Evolutionary conservation across 2,113 vertebrate genomes (phyloP).

Genomic region (Erpornis zantholeuca): DNA sequence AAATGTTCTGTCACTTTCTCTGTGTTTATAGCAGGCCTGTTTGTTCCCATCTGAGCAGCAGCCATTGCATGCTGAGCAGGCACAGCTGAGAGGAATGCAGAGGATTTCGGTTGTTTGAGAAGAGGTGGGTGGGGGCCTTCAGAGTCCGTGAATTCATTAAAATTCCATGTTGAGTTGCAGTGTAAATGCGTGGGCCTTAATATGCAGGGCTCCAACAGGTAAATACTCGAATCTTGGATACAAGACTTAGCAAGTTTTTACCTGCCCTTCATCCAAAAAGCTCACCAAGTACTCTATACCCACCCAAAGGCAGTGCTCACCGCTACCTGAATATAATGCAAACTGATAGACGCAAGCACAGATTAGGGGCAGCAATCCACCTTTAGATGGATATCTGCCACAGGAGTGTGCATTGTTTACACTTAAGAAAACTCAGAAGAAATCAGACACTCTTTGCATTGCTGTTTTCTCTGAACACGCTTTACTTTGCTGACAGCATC

Average conservation of each 20-base stretch:
- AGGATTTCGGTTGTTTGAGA: conserved; percentile 8
- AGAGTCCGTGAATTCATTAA: conserved; percentile 48
- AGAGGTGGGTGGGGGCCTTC: conserved; percentile 13
- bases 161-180: conserved; percentile 38
- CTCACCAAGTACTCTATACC: conserved; percentile 15
- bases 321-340: conserved; percentile 4
- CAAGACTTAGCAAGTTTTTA: conserved; percentile 56
- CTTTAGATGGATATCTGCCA: not conserved
- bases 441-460: not conserved
- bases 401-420: not conserved
- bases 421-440: not conserved
- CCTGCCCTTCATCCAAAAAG: conserved; percentile 56
- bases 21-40: not conserved
- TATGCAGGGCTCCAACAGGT: conserved; percentile 59
- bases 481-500: not conserved
- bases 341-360: not conserved
- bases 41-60: not conserved
- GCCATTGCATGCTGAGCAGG: not conserved
- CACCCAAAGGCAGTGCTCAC: conserved; percentile 20
- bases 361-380: not conserved
- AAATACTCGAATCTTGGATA: conserved; percentile 60
- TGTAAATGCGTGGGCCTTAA: conserved; percentile 49
- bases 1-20: not conserved
- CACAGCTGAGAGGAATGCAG: not conserved
- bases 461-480: not conserved